Evolutionary conservation across 1,140 invertebrate genomes (phyloP), one percentile per base, ranked within the genome.

Genomic region (Episyrphus balteatus): DNA sequence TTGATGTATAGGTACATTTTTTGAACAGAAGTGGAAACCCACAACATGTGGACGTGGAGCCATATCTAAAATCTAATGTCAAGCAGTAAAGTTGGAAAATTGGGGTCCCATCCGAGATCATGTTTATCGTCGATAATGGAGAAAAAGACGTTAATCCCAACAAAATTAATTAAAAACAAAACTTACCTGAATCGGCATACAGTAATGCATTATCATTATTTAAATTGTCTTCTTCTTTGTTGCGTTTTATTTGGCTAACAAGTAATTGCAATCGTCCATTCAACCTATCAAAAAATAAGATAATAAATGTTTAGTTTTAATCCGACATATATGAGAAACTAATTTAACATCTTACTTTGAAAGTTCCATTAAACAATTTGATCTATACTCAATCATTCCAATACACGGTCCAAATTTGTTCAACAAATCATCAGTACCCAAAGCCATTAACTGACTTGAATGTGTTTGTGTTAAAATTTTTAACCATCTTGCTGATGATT

Each of bases 401-500:
- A 83, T 63, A 40, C 77, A 72, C 6, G 79, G 73, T 31, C 70
- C 68, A 33, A 84, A 64, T 18, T 74, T 68, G 9, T 60, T 55
- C 7, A 57, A 51, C 7, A 68, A 36, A 10, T 66, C 57, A 15
- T 57, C 39, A 40, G 44, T 56, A n/a, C 63, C 56, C 21, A 65
- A 55, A 9, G 65, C 63, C 60, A 82, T 71, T 14, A 84, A 54
- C 43, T 81, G 72, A 45, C 76, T 76, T 1, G 79, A 73, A 58
- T 84, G 81, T 12, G 73, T 71, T 45, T 72, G 63, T n/a, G 80
- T 55, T 30, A 83, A 56, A 42, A 66, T 53, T 55, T 76, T 73
- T 21, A 84, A 52, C 82, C 82, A 84, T 34, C 70, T 65, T 3
- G 76, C 55, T 5, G 75, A 78, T 48, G 72, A 74, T 59, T 75